phyloP scores from a whole-genome alignment of 1,140 invertebrate species.

The Agrypnia vestita region DNA sequence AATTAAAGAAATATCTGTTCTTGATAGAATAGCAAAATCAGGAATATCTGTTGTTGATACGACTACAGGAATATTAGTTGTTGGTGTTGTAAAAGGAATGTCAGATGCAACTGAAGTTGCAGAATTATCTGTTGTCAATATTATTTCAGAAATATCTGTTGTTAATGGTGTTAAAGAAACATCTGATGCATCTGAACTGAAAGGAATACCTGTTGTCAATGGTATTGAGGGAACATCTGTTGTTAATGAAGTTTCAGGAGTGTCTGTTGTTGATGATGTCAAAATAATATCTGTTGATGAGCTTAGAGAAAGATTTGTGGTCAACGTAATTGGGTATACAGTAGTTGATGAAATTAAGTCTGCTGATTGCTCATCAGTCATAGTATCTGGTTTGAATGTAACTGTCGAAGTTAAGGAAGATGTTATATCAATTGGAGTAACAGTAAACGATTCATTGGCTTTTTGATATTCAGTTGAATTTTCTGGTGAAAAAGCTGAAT shows the following conservation, averaged over 20 bases:
- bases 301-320: constrained; percentile 2
- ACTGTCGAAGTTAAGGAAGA: neutral
- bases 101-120: neutral
- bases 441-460: constrained; percentile 1
- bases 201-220: neutral
- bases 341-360: constrained; percentile 3
- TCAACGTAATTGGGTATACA: neutral
- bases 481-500: constrained; percentile 9
- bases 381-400: neutral
- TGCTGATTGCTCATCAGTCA: constrained; percentile 6
- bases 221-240: neutral
- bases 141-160: neutral
- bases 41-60: constrained; percentile 59
- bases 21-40: constrained; percentile 62
- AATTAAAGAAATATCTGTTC: constrained; percentile 59
- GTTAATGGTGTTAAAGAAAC: constrained; percentile 2
- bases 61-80: constrained; percentile 27
- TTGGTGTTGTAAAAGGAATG: neutral
- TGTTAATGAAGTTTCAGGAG: neutral
- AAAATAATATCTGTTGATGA: neutral
- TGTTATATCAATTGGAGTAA: constrained; percentile 6
- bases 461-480: constrained; percentile 1
- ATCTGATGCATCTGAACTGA: neutral
- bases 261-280: constrained; percentile 19
- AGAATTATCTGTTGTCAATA: neutral